Evolutionary conservation across 2,888 invertebrate genomes (phyloP).

Genomic region (Aporophyla nigra): DNA sequence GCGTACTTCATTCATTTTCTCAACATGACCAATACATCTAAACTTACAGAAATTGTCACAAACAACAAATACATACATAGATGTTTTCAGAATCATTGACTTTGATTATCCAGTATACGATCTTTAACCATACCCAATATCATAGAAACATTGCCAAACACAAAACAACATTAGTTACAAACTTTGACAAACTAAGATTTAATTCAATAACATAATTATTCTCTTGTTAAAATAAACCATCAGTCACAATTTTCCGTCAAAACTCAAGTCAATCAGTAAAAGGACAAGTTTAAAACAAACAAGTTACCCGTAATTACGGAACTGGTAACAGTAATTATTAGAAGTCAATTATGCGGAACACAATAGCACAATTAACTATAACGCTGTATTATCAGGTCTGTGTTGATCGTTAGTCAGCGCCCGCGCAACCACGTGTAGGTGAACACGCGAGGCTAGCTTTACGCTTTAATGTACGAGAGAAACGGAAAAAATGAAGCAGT

Average conservation of each 20-base stretch:
- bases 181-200: not conserved
- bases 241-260: not conserved
- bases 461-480: not conserved
- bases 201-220: not conserved
- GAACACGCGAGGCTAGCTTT: not conserved
- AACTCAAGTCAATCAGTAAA: not conserved
- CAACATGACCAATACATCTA: too few species aligned
- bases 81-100: too few species aligned
- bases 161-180: not conserved
- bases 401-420: conserved; percentile 1
- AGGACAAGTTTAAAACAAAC: not conserved
- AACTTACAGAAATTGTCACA: not conserved
- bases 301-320: conserved; percentile 12
- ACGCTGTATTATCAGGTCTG: conserved; percentile 17
- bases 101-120: too few species aligned
- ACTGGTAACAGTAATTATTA: conserved; percentile 1
- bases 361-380: conserved; percentile 58
- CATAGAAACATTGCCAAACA: not conserved
- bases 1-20: too few species aligned
- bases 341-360: conserved; percentile 46
- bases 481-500: not conserved
- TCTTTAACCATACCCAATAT: not conserved
- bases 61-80: not conserved
- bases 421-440: conserved; percentile 16
- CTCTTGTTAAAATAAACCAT: conserved; percentile 1